Conservation (phyloP, 2,888 invertebrate genomes). For the Nymphalis urticae region DNA sequence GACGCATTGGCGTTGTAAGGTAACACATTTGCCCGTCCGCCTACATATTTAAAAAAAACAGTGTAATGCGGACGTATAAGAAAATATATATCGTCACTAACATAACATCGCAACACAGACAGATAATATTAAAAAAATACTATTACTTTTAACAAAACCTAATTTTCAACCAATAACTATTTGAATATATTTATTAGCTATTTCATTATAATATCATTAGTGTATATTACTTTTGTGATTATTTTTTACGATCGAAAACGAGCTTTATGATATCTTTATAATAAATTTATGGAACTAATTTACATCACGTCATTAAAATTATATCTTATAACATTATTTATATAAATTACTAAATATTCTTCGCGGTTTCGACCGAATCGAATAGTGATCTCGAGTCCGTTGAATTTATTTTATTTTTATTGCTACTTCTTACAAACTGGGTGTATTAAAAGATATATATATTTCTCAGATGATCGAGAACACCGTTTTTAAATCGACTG, state of each 20-base stretch:
- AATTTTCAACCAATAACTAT: background rate
- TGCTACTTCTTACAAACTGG: too few relatives aligned
- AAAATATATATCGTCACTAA: too few relatives aligned
- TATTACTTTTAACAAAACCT: background rate
- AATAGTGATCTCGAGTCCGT: too few relatives aligned
- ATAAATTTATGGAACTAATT: constrained; percentile 12
- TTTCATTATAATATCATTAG: constrained; percentile 9
- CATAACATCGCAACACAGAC: background rate
- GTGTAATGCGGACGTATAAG: too few relatives aligned
- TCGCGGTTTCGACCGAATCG: too few relatives aligned
- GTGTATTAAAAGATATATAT: too few relatives aligned
- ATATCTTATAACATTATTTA: constrained; percentile 12
- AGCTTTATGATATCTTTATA: constrained; percentile 12
- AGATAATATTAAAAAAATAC: background rate
- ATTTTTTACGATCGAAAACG: constrained; percentile 17
- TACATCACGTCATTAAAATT: background rate
- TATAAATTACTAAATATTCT: background rate
- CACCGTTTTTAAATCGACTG: too few relatives aligned
- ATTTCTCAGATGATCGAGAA: too few relatives aligned
- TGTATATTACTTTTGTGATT: constrained; percentile 5
- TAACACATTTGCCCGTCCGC: too few relatives aligned
- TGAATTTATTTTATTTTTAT: too few relatives aligned
- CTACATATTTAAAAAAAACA: too few relatives aligned
- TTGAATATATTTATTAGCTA: constrained; percentile 1
- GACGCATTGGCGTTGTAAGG: too few relatives aligned